These are phyloP conservation scores for Pristis pectinata DNA, from an alignment of 2,797 vertebrate genomes.

Conservation along the genomic window DNA sequence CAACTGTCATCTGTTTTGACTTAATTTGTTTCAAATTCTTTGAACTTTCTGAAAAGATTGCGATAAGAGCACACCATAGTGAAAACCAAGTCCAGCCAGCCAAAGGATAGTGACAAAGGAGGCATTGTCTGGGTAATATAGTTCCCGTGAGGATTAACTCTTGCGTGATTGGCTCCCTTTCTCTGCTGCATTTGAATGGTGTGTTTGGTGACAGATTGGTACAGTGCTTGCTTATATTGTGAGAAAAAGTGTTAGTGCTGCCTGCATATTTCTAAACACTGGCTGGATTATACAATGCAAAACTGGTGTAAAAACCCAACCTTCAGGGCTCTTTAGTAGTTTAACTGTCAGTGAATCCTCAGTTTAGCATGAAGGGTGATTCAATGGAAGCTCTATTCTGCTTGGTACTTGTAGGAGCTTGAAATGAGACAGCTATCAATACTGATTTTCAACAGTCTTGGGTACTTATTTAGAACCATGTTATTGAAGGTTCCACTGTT, in stretches of 20 bases:
- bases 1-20: constrained; percentile 8
- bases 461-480: neutral
- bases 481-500: neutral
- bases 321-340: neutral
- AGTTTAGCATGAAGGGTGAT: neutral
- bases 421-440: neutral
- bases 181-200: neutral
- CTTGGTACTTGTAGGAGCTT: neutral
- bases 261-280: neutral
- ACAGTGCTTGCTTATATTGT: constrained; percentile 11
- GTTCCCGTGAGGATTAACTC: constrained; percentile 1
- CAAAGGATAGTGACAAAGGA: constrained; percentile 29
- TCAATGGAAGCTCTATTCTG: neutral
- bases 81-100: neutral
- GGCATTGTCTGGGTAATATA: neutral
- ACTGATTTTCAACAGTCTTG: neutral
- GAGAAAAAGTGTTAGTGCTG: neutral
- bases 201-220: neutral
- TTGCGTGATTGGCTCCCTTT: neutral
- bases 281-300: neutral
- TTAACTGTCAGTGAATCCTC: neutral
- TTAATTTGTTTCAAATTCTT: constrained; percentile 33
- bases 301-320: too few relatives aligned
- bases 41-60: constrained; percentile 29
- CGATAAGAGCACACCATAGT: constrained; percentile 2